Evolutionary conservation across 1,140 invertebrate species (phyloP), one percentile per base, ranked within the genome.

Genomic region (Bursaphelenchus mucronatus): DNA sequence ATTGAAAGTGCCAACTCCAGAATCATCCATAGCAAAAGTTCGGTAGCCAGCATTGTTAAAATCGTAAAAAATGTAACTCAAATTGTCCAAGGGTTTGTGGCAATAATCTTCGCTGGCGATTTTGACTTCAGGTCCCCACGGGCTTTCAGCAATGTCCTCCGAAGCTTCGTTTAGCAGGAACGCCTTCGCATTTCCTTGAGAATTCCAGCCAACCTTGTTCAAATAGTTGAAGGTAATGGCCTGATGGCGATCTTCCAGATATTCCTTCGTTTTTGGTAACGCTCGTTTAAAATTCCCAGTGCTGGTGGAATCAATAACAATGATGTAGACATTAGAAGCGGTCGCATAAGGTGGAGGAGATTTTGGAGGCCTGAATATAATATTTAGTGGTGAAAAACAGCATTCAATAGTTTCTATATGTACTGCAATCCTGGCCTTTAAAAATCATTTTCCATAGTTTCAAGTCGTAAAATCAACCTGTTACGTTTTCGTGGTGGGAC

Each of bases 181-280:
- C 8, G 47, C 45, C 7, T 55, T 52, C n/a, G n/a, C 52, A 59
- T 62, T 61, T 7, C 17, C 17, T 13, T 15, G 47, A 13, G 21
- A 52, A 44, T 62, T 53, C 47, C 49, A 19, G 15, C n/a, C 11
- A 15, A 62, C 49, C 2, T 62, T 62, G 47, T 62, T 62, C 45
- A 62, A 54, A 54, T 62, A 40, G 6, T 21, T 7, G 13, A 62
- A 52, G 11, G 19, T 61, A 15, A 62, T 17, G 13, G 10, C 59
- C 0, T 44, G 17, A 30, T 40, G 17, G 11, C 15, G 13, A 21
- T 51, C 13, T 7, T 39, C n/a, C 7, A 62, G 30, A 44, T 41
- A 11, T 15, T 54, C 11, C 11, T 52, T 11, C 7, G 59, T 62
- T 7, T 62, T 62, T 15, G 59, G 59, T 40, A 62, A 15, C 0